Evolutionary conservation across 2,888 invertebrate species (phyloP).

Genomic region (Aphodius granarius): DNA sequence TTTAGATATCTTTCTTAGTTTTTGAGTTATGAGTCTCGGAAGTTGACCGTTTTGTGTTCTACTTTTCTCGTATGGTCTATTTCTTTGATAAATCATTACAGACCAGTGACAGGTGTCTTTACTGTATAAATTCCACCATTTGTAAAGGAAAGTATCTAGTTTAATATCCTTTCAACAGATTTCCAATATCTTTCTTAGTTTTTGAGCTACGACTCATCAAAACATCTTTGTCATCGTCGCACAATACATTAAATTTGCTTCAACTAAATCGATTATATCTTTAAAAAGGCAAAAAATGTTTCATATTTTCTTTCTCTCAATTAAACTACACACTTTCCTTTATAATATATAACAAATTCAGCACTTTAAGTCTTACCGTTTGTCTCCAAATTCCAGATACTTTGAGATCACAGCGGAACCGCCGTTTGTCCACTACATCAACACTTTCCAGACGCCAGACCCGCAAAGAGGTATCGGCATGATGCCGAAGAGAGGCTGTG

Average conservation of each 20-base stretch:
- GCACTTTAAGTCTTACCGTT: not conserved
- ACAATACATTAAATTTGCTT: not conserved
- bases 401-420: slow-evolving; percentile 85
- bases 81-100: too few relatives aligned
- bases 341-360: not conserved
- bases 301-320: not conserved
- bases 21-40: too few relatives aligned
- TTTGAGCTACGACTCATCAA: too few relatives aligned
- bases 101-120: too few relatives aligned
- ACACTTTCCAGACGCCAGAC: slow-evolving; percentile 96
- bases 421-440: slow-evolving; percentile 95
- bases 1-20: too few relatives aligned
- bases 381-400: slow-evolving; percentile 47
- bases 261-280: not conserved
- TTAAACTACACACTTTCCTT: not conserved
- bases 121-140: too few relatives aligned
- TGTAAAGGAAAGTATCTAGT: too few relatives aligned
- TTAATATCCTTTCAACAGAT: too few relatives aligned
- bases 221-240: not conserved
- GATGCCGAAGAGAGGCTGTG: slow-evolving; percentile 98
- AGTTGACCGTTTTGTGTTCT: too few relatives aligned
- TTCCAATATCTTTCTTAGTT: too few relatives aligned
- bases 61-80: too few relatives aligned
- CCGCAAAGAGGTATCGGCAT: slow-evolving; percentile 96
- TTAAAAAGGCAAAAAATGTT: not conserved